These are phyloP conservation scores for Halictus ligatus DNA, from an alignment of 2,888 invertebrate genomes.

Conservation along the genomic window DNA sequence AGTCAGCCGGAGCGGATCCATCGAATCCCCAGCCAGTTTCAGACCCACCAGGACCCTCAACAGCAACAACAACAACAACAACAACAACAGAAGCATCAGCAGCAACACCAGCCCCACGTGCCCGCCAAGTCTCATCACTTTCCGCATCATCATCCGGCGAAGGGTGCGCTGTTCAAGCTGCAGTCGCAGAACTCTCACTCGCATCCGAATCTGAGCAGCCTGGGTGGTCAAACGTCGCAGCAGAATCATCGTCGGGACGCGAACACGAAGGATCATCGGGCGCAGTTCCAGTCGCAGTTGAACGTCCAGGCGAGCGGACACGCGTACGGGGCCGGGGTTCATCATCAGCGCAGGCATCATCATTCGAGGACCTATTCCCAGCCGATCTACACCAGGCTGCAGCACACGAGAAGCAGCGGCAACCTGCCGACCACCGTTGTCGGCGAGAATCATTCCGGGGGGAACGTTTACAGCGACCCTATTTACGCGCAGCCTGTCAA, in stretches of 20 bases:
- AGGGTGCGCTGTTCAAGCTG: conserved; percentile 76
- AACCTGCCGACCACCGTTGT: conserved; percentile 66
- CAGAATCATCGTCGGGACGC: conserved; percentile 38
- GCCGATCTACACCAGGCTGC: conserved; percentile 74
- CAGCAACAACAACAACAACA: conserved; percentile 45
- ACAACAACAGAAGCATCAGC: neutral
- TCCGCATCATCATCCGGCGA: conserved; percentile 72
- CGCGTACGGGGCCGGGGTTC: conserved; percentile 40
- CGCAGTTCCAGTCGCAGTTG: conserved; percentile 78
- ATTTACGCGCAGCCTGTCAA: conserved; percentile 81
- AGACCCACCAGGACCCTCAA: conserved; percentile 51
- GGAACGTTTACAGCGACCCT: conserved; percentile 78
- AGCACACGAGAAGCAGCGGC: conserved; percentile 76
- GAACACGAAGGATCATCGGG: conserved; percentile 54
- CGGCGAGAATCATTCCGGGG: conserved; percentile 59
- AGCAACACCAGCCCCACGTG: conserved; percentile 43
- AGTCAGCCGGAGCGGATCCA: conserved; percentile 44
- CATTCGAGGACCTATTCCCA: conserved; percentile 80
- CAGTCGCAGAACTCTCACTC: conserved; percentile 82
- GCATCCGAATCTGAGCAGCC: conserved; percentile 80
- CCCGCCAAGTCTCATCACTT: conserved; percentile 57
- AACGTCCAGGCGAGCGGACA: conserved; percentile 68
- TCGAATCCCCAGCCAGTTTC: conserved; percentile 49
- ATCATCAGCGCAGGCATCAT: conserved; percentile 61
- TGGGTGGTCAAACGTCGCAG: conserved; percentile 69